Percentiles rank a stretch among this genome's conserved stretches.
Evolutionary conservation across 2,113 vertebrate genomes (phyloP).

Genomic region (Reinhardtius hippoglossoides): DNA sequence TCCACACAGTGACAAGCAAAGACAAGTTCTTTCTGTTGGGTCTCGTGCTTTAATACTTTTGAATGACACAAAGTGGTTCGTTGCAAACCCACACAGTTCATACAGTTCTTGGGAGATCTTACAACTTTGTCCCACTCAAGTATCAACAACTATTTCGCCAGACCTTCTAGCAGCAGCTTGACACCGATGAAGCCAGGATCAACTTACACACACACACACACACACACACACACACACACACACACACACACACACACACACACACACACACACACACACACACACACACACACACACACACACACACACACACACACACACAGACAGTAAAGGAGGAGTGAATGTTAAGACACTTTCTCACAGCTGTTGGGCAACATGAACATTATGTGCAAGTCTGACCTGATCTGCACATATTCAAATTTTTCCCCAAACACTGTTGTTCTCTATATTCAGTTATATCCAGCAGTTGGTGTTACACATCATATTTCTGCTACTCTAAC

Average conservation of each 20-base stretch:
- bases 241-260: no score
- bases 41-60: not conserved
- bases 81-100: no score
- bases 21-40: not conserved
- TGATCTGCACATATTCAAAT: slow-evolving; percentile 8
- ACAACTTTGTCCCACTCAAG: slow-evolving; percentile 20
- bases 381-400: not conserved
- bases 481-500: not conserved
- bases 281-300: slow-evolving; percentile 2
- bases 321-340: not conserved
- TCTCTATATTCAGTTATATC: not conserved
- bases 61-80: no score
- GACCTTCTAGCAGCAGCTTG: slow-evolving; percentile 27
- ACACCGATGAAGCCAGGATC: slow-evolving; percentile 33
- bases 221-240: slow-evolving; percentile 3
- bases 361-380: slow-evolving; percentile 38
- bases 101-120: not conserved
- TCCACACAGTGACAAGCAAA: not conserved
- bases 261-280: slow-evolving; percentile 3
- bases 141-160: slow-evolving; percentile 25
- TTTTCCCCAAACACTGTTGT: not conserved
- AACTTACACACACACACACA: slow-evolving; percentile 31
- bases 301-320: slow-evolving; percentile 2
- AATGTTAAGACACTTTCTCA: slow-evolving; percentile 21
- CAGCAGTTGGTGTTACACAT: not conserved